These are phyloP conservation scores for Lepidurus couesii DNA, from an alignment of 1,140 invertebrate species.

Conservation along the genomic window DNA sequence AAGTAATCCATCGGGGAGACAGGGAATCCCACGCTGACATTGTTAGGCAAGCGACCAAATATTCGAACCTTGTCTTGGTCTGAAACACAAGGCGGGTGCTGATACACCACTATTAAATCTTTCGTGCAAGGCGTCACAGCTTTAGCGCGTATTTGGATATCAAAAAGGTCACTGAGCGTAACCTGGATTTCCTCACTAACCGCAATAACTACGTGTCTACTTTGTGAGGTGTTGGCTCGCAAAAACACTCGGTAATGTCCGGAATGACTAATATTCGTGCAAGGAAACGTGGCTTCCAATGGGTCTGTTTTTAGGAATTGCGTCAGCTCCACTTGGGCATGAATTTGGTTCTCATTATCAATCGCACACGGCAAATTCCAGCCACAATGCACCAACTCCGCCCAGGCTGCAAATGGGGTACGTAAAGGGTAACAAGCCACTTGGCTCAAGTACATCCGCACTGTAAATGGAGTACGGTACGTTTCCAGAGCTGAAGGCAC, in stretches of 20 bases:
- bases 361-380: not conserved
- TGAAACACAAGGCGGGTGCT: slow-evolving; percentile 36
- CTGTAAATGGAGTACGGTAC: not conserved
- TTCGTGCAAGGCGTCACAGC: not conserved
- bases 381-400: not conserved
- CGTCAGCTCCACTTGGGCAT: not conserved
- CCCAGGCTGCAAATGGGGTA: not conserved
- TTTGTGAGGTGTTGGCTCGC: not conserved
- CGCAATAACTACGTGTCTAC: slow-evolving; percentile 26
- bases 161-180: slow-evolving; percentile 36
- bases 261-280: not conserved
- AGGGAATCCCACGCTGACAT: slow-evolving; percentile 23
- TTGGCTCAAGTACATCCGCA: not conserved
- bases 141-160: slow-evolving; percentile 24
- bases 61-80: slow-evolving; percentile 38
- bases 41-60: slow-evolving; percentile 35
- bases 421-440: not conserved
- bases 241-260: slow-evolving; percentile 27
- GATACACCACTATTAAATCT: slow-evolving; percentile 37
- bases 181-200: slow-evolving; percentile 37
- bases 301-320: not conserved
- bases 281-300: slow-evolving; percentile 20
- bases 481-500: not conserved
- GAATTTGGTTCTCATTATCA: not conserved
- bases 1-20: slow-evolving; percentile 35